Evolutionary conservation across 2,888 invertebrate genomes (phyloP), one percentile per base, ranked within the genome.

Genomic region (Asteroscopus sphinx): DNA sequence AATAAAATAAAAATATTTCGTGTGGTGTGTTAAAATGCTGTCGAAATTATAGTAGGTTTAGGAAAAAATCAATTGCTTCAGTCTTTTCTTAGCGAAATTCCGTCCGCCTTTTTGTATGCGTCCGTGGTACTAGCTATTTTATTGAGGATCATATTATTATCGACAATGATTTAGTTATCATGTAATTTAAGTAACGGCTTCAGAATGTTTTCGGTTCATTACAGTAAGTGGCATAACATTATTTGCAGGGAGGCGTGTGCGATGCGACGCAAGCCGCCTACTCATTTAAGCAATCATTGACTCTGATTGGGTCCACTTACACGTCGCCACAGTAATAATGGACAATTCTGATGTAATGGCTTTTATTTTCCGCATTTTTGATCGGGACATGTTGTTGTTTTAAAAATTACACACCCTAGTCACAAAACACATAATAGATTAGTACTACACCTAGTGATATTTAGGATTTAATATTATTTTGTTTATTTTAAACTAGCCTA

Each of bases 271-370:
- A 69, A 75, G 77, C 78, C 81, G 86, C 79, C 82, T 82, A 73
- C 85, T 87, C 82, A 92, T 92, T 91, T 88, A 89, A 87, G 82
- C 88, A 90, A 89, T 92, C 90, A 89, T 83, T 81, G 79, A 82
- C 83, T 83, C 79, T 92, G 90, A 91, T 91, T 91, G 89, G 79
- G 68, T 73, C 83, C 84, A 82, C 82, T 86, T 87, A 82, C 76
- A 74, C 67, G 61, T 75, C 68, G 70, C 60, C 67, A 65, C 68
- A 74, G 63, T 77, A 78, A 81, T 83, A 56, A 62, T 65, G 49
- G 30, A 36, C 72, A 74, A 61, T 73, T 73, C 61, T 48, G 42
- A 56, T 60, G 63, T 61, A 58, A 41, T 64, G 59, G 68, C 67
- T 68, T 62, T 51, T 73, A 48, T 60, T 69, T 68, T 42, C 40